Conservation (phyloP, 2,888 invertebrate species). For the Drosophila birchii region DNA sequence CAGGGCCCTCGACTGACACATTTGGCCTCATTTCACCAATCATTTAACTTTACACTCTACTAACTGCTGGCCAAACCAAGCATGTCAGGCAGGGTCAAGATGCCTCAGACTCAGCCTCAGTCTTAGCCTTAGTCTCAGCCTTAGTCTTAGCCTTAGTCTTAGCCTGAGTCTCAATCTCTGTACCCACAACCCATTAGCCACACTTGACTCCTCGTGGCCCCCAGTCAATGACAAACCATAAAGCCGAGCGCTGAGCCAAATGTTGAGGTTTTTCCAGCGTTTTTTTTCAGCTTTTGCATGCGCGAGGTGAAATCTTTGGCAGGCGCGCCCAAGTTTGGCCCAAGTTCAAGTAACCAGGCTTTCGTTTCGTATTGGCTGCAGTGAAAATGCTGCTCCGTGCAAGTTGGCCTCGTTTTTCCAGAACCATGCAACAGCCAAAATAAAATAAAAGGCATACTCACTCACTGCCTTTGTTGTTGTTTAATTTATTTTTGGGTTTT, state of each 20-base stretch:
- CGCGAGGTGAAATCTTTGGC: conserved; percentile 69
- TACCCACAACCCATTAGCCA: conserved; percentile 41
- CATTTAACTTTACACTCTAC: conserved; percentile 81
- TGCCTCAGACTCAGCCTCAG: conserved; percentile 17
- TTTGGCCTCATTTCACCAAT: conserved; percentile 72
- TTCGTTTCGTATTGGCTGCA: conserved; percentile 42
- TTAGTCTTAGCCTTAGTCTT: background rate
- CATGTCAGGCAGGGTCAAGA: conserved; percentile 74
- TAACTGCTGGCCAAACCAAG: conserved; percentile 65
- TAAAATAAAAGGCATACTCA: background rate
- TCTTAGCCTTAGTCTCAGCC: conserved; percentile 10
- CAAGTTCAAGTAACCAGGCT: conserved; percentile 57
- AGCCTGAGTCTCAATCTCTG: conserved; percentile 27
- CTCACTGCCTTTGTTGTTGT: conserved; percentile 19
- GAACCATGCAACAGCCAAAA: conserved; percentile 43
- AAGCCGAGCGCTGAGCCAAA: conserved; percentile 13
- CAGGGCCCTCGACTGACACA: conserved; percentile 44
- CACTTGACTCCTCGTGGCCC: conserved; percentile 46
- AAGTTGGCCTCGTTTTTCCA: conserved; percentile 58
- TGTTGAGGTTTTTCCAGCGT: conserved; percentile 36
- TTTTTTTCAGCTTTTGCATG: conserved; percentile 33
- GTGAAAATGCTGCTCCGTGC: conserved; percentile 50
- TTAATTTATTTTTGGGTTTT: conserved; percentile 26
- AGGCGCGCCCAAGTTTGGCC: conserved; percentile 43
- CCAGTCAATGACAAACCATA: conserved; percentile 59